Evolutionary conservation across 2,113 vertebrate genomes (phyloP).

Genomic region (Leucosticte australis): DNA sequence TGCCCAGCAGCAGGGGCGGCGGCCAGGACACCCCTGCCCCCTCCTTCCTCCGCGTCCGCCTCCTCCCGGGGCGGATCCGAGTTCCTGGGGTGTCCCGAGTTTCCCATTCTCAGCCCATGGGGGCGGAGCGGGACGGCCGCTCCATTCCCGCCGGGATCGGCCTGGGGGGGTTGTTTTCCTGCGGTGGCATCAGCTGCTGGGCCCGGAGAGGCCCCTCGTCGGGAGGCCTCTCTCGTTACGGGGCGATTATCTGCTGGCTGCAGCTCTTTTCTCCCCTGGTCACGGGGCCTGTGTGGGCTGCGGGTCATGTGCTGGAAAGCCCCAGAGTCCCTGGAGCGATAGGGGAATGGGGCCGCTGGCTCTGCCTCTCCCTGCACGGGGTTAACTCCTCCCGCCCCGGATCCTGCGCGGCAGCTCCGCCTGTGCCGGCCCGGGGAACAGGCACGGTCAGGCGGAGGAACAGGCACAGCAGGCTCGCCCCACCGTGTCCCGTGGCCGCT

Average conservation of each 20-base stretch:
- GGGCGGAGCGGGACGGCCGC: background rate
- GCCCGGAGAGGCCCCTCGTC: background rate
- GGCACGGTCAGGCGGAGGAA: too few relatives aligned
- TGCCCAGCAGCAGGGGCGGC: fast-evolving
- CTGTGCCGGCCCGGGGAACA: background rate
- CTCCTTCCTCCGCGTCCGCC: fast-evolving
- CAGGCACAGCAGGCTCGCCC: background rate
- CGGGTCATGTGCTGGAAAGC: background rate
- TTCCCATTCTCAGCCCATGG: fast-evolving
- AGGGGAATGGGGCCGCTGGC: background rate
- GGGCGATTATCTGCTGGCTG: slow-evolving; percentile 46
- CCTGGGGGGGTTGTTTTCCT: background rate
- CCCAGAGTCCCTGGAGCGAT: slow-evolving; percentile 11
- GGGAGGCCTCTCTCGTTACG: background rate
- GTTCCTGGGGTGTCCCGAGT: background rate
- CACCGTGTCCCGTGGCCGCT: background rate
- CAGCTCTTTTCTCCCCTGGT: background rate
- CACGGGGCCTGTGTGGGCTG: slow-evolving; percentile 35
- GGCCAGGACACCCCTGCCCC: fast-evolving
- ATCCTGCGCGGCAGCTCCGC: background rate
- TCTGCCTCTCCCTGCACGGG: background rate
- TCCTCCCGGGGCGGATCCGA: fast-evolving
- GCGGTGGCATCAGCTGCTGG: background rate
- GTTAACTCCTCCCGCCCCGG: background rate
- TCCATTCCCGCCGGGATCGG: background rate